phyloP scores from a whole-genome alignment of 2,797 vertebrate species.

The Syngnathus acus region DNA sequence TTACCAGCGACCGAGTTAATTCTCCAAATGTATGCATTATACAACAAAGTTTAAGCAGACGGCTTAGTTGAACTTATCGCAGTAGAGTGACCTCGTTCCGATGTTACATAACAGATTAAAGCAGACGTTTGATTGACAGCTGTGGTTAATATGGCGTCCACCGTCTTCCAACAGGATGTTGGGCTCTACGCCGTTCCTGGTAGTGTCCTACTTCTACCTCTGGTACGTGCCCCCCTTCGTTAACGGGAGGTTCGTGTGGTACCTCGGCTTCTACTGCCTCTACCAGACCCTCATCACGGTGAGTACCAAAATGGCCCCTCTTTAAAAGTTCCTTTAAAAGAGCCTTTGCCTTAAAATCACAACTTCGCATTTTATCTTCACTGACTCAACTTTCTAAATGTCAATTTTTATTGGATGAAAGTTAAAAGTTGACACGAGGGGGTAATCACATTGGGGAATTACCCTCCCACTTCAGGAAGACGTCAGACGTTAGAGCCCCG shows the following conservation, averaged over 20 bases:
- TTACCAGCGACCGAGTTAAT: not conserved
- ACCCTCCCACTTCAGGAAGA: conserved; percentile 35
- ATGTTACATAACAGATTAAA: not conserved
- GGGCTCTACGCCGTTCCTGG: conserved; percentile 83
- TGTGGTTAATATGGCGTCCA: not conserved
- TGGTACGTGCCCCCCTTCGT: conserved; percentile 88
- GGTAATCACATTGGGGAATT: conserved; percentile 33
- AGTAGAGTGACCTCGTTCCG: not conserved
- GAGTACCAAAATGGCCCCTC: conserved; percentile 50
- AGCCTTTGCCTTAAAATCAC: not conserved
- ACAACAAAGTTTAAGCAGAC: not conserved
- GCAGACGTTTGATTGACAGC: not conserved
- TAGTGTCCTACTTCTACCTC: conserved; percentile 87
- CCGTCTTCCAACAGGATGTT: conserved; percentile 75
- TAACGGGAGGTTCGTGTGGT: conserved; percentile 81
- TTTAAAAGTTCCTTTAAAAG: no score
- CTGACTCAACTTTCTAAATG: not conserved
- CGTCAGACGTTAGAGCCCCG: conserved; percentile 30
- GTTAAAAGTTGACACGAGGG: conserved; percentile 11
- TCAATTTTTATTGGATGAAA: conserved; percentile 5
- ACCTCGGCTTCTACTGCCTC: conserved; percentile 84
- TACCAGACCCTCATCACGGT: conserved; percentile 93
- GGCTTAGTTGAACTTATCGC: not conserved
- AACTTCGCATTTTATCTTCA: not conserved
- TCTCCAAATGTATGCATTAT: not conserved